Evolutionary conservation across 2,797 vertebrate species (phyloP), one percentile per base, ranked within the genome.

Genomic region (Parotocinclus haroldoi): DNA sequence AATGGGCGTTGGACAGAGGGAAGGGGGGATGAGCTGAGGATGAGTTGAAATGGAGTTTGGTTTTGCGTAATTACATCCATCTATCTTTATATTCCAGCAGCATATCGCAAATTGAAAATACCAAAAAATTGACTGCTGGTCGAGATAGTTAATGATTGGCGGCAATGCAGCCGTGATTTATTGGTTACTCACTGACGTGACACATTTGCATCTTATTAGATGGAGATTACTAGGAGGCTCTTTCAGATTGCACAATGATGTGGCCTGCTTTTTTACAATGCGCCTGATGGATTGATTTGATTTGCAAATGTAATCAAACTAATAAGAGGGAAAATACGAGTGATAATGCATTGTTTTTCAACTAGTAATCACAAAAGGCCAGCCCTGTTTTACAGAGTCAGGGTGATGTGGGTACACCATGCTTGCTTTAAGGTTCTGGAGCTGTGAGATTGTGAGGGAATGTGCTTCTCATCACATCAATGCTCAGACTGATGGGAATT

Each of bases 251-350:
- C 92, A 89, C 91, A 89, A 94, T 92, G 91, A 94, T 92, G 91
- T 88, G 89, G 91, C 90, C 92, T 92, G 46, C 49, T 58, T 59
- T 66, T 71, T 74, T 19, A 90, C 91, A 93, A 81, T 91, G 93
- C 90, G 92, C 92, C 91, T 94, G 94, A 98, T 95, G 93, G 94
- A 97, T 96, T 93, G 93, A 96, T 99, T 97, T 98, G 96, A 98
- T 98, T 98, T 98, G 94, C 95, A 95, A 98, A 98, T 99, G 94
- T 94, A 97, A 98, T 99, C 95, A 98, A 94, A 95, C 94, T 96
- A 96, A 98, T 95, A 95, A 94, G 92, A 94, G 92, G 93, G 92
- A 89, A 92, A 93, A 93, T 93, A 94, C 93, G 91, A 93, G 91
- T 89, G 90, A 93, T 95, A 95, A 95, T 93, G 91, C 92, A 91